Conservation (phyloP, 2,888 invertebrate genomes). For the Biston betularia region DNA sequence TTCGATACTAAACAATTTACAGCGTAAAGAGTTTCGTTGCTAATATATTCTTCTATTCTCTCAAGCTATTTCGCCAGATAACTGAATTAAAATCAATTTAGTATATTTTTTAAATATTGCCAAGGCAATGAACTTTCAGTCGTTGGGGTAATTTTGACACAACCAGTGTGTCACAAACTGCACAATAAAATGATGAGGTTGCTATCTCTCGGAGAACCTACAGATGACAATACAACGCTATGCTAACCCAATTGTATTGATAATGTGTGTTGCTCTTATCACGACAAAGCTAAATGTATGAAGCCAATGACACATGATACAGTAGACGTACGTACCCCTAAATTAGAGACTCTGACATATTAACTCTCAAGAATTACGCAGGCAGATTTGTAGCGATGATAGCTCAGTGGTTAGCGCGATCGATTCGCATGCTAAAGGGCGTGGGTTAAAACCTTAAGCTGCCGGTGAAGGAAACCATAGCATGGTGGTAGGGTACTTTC, state of each 20-base stretch:
- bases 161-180: conserved; percentile 32
- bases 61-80: not conserved
- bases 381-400: no score
- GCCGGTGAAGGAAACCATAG: no score
- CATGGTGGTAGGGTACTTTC: no score
- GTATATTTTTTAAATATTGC: conserved; percentile 1
- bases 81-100: not conserved
- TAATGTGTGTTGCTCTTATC: conserved; percentile 34
- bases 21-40: no score
- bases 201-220: conserved; percentile 38
- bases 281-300: conserved; percentile 22
- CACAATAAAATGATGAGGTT: conserved; percentile 38
- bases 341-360: no score
- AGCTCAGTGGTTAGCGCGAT: no score
- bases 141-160: conserved; percentile 33
- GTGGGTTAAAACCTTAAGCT: no score
- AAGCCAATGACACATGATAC: conserved; percentile 9
- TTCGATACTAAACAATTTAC: not conserved
- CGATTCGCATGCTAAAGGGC: no score
- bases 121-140: conserved; percentile 31
- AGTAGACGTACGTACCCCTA: not conserved
- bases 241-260: conserved; percentile 40
- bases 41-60: not conserved
- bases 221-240: conserved; percentile 28
- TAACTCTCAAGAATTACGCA: no score